Evolutionary conservation across 1,140 invertebrate species (phyloP).

Genomic region (Lepidostoma basale): DNA sequence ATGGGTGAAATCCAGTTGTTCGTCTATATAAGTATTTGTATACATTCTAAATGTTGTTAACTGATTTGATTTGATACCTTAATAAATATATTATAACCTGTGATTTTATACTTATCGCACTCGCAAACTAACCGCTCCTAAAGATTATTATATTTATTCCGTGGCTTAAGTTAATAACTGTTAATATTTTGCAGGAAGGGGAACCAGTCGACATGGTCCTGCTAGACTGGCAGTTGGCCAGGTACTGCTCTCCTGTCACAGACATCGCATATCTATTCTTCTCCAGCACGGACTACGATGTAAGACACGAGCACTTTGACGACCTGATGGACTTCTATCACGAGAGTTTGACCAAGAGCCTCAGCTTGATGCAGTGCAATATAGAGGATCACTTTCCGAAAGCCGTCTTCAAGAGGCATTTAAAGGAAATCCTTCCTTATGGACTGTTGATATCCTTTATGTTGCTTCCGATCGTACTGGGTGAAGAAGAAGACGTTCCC

Average conservation of each 20-base stretch:
- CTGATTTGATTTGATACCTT: no score
- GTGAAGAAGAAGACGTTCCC: conserved; percentile 2
- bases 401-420: conserved; percentile 17
- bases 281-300: conserved; percentile 21
- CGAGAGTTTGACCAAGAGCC: conserved; percentile 5
- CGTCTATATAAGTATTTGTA: no score
- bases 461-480: conserved; percentile 9
- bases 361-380: conserved; percentile 24
- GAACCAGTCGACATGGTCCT: conserved; percentile 31
- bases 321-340: conserved; percentile 37
- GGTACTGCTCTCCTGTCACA: conserved; percentile 26
- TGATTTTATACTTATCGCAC: no score
- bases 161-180: no score
- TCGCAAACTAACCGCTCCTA: no score
- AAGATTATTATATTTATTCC: no score
- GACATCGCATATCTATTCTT: conserved; percentile 35
- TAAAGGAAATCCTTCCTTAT: conserved; percentile 20
- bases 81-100: no score
- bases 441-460: conserved; percentile 25
- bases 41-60: no score
- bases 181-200: conserved; percentile 36
- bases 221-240: conserved; percentile 36
- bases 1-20: no score
- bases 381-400: conserved; percentile 26
- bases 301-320: conserved; percentile 18